phyloP scores from a whole-genome alignment of 1,140 invertebrate genomes.

The Drosophila willistoni region DNA sequence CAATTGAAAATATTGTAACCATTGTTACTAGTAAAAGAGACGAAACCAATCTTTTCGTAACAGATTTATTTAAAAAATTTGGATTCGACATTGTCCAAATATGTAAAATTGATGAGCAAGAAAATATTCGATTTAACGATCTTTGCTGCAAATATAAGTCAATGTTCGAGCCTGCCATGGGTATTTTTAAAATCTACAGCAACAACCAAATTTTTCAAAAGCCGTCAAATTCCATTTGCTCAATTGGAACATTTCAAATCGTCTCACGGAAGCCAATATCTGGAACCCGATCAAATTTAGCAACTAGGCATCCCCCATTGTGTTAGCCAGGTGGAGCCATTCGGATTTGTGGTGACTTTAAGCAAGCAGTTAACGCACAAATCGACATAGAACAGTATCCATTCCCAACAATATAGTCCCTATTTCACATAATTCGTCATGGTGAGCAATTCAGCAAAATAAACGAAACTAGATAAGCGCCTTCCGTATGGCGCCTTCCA shows the following conservation, averaged over 20 bases:
- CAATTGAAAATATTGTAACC: too few relatives aligned
- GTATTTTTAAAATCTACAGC: neutral
- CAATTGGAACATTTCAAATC: neutral
- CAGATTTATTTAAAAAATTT: neutral
- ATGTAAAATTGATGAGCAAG: neutral
- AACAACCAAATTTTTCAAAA: neutral
- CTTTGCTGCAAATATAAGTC: neutral
- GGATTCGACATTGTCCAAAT: neutral
- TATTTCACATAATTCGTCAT: neutral
- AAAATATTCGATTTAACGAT: neutral
- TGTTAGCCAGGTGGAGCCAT: neutral
- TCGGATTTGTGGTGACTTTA: neutral
- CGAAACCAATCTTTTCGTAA: neutral
- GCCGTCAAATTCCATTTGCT: neutral
- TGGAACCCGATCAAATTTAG: too few relatives aligned
- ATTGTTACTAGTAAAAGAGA: too few relatives aligned
- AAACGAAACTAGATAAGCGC: too few relatives aligned
- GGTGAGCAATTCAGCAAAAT: neutral
- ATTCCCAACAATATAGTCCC: neutral
- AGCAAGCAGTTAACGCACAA: neutral
- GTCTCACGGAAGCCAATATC: neutral
- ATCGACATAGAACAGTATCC: neutral
- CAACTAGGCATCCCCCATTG: too few relatives aligned
- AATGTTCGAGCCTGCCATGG: neutral
- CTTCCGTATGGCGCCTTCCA: too few relatives aligned